These are phyloP conservation scores for Macroteleia sp. DNA, from an alignment of 2,888 invertebrate genomes.

Conservation along the genomic window DNA sequence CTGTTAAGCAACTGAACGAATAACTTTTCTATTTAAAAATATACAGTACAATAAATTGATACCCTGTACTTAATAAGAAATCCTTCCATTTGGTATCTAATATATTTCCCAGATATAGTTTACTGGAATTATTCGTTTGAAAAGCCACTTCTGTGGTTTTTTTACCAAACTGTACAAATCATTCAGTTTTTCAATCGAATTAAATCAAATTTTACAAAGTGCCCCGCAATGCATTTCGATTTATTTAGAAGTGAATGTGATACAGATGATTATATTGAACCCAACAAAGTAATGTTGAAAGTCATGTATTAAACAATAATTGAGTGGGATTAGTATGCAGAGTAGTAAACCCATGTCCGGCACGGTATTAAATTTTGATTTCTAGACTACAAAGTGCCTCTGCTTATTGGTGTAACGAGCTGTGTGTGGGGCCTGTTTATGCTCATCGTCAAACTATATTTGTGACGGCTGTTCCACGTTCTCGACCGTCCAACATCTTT, in stretches of 20 bases:
- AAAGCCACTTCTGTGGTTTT: background rate
- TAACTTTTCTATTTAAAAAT: slow-evolving; percentile 26
- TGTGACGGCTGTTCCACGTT: slow-evolving; percentile 85
- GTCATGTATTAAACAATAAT: slow-evolving; percentile 28
- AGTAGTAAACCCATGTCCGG: slow-evolving; percentile 81
- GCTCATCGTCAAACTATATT: slow-evolving; percentile 89
- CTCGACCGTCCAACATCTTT: slow-evolving; percentile 78
- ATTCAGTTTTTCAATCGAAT: background rate
- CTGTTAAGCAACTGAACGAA: slow-evolving; percentile 57
- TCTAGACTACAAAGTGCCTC: slow-evolving; percentile 87
- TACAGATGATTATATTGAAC: background rate
- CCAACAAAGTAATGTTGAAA: slow-evolving; percentile 1
- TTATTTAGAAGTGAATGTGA: slow-evolving; percentile 12
- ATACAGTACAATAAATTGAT: slow-evolving; percentile 13
- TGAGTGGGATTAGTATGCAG: slow-evolving; percentile 66
- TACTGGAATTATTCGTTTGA: slow-evolving; percentile 5
- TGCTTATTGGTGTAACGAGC: slow-evolving; percentile 95
- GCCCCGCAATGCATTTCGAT: slow-evolving; percentile 59
- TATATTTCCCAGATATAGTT: background rate
- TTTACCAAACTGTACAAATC: background rate
- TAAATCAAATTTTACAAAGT: slow-evolving; percentile 27
- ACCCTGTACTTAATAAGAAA: slow-evolving; percentile 9
- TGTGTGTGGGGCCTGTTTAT: slow-evolving; percentile 94
- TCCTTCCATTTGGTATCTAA: slow-evolving; percentile 28
- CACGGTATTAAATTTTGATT: slow-evolving; percentile 83